These are phyloP conservation scores for Mactra quadrangularis DNA, from an alignment of 1,140 invertebrate genomes.

Conservation along the genomic window DNA sequence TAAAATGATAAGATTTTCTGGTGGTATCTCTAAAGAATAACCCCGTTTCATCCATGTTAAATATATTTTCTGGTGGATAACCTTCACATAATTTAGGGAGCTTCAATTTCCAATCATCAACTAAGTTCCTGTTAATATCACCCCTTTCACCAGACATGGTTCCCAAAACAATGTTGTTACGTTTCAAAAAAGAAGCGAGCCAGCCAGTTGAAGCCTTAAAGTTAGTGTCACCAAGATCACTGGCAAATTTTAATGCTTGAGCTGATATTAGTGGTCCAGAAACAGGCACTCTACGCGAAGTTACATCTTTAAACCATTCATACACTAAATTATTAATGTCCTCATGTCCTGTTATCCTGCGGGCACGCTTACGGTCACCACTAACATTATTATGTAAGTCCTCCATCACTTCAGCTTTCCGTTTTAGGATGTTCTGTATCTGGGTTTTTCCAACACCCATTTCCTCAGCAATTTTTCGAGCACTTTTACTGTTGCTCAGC, in stretches of 20 bases:
- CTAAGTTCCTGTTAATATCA: neutral
- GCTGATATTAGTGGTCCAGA: neutral
- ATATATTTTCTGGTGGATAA: slow-evolving; percentile 32
- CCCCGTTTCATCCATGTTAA: too few relatives aligned
- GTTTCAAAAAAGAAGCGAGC: neutral
- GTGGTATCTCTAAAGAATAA: slow-evolving; percentile 40
- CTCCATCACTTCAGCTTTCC: too few relatives aligned
- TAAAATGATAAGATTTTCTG: slow-evolving; percentile 6
- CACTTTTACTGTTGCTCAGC: slow-evolving; percentile 12
- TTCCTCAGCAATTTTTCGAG: slow-evolving; percentile 40
- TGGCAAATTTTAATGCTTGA: neutral
- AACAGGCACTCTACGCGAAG: neutral
- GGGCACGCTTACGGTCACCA: too few relatives aligned
- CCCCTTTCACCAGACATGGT: slow-evolving; percentile 6
- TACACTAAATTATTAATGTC: slow-evolving; percentile 1
- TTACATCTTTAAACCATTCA: slow-evolving; percentile 24
- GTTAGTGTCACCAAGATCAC: neutral
- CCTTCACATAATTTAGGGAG: too few relatives aligned
- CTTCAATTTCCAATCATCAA: slow-evolving; percentile 5
- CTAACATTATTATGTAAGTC: too few relatives aligned
- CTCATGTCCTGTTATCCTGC: neutral
- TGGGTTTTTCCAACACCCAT: slow-evolving; percentile 45
- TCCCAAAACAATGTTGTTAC: slow-evolving; percentile 2
- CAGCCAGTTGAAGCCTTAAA: neutral
- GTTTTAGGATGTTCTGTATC: slow-evolving; percentile 50